phyloP scores from a whole-genome alignment of 2,888 invertebrate species.

The Melinopterus prodromus region DNA sequence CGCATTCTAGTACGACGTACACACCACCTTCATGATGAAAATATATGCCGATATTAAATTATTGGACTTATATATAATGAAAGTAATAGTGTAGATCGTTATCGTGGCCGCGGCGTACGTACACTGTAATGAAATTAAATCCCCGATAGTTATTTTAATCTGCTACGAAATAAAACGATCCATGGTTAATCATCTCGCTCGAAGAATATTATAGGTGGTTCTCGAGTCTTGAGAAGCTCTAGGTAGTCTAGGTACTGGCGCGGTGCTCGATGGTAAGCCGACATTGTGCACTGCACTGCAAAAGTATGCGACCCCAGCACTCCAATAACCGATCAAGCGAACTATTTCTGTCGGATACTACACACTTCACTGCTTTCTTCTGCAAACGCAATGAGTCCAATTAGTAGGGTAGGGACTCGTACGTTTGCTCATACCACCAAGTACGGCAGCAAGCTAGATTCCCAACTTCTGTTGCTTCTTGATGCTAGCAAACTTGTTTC shows the following conservation, averaged over 20 bases:
- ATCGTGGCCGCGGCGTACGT: background rate
- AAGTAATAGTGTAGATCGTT: constrained; percentile 4
- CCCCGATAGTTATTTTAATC: background rate
- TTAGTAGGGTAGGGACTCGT: background rate
- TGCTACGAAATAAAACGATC: background rate
- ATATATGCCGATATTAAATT: background rate
- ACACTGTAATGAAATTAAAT: background rate
- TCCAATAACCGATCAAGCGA: background rate
- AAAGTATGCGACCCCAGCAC: background rate
- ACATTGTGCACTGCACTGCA: background rate
- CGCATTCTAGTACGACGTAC: background rate
- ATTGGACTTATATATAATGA: background rate
- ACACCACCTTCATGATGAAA: background rate
- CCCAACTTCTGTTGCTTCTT: background rate
- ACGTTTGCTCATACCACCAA: background rate
- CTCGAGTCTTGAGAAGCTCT: background rate
- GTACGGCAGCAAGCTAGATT: background rate
- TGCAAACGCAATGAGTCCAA: background rate
- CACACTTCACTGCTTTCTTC: background rate
- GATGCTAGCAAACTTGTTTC: background rate
- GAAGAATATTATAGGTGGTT: background rate
- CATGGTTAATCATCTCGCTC: background rate
- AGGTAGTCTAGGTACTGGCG: background rate
- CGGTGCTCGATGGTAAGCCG: background rate
- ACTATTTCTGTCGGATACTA: background rate